A percentile compares a stretch with the other conserved stretches of the same genome.
Conservation (phyloP, 2,888 invertebrate genomes). For the Aleiodes leptofemur region DNA sequence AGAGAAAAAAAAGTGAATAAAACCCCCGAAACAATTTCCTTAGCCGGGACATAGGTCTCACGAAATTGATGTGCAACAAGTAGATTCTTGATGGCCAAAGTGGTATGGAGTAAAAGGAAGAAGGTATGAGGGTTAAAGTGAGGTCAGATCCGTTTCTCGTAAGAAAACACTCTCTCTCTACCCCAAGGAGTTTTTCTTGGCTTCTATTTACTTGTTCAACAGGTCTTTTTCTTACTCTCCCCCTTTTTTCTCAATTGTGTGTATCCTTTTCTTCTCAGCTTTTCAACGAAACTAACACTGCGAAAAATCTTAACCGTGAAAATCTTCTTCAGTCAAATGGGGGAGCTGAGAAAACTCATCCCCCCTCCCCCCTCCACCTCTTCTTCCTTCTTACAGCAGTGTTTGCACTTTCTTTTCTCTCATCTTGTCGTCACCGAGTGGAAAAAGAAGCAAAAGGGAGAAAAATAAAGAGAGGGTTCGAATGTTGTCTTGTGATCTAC, state of each 20-base stretch:
- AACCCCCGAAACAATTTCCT: slow-evolving; percentile 57
- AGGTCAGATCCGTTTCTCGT: slow-evolving; percentile 53
- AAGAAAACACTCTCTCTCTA: slow-evolving; percentile 51
- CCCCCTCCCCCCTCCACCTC: background rate
- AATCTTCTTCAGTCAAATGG: slow-evolving; percentile 39
- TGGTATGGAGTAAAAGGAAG: background rate
- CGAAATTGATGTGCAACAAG: slow-evolving; percentile 67
- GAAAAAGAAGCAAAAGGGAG: slow-evolving; percentile 46
- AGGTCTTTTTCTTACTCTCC: slow-evolving; percentile 61
- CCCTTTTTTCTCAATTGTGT: slow-evolving; percentile 43
- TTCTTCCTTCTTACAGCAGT: background rate
- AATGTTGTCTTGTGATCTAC: slow-evolving; percentile 71
- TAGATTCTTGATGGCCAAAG: slow-evolving; percentile 67
- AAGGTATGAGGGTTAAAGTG: slow-evolving; percentile 44
- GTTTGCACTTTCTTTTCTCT: slow-evolving; percentile 46
- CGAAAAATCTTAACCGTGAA: slow-evolving; percentile 58
- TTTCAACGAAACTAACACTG: slow-evolving; percentile 44
- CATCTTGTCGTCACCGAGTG: slow-evolving; percentile 48
- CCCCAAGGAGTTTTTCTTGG: slow-evolving; percentile 25
- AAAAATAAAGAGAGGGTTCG: slow-evolving; percentile 55
- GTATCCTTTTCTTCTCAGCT: slow-evolving; percentile 35
- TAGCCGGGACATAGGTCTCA: slow-evolving; percentile 62
- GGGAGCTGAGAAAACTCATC: slow-evolving; percentile 42
- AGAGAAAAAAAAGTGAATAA: slow-evolving; percentile 27
- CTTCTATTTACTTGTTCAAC: slow-evolving; percentile 63